These are phyloP conservation scores for Dinoponera quadriceps DNA, from an alignment of 1,140 invertebrate genomes.

Conservation along the genomic window DNA sequence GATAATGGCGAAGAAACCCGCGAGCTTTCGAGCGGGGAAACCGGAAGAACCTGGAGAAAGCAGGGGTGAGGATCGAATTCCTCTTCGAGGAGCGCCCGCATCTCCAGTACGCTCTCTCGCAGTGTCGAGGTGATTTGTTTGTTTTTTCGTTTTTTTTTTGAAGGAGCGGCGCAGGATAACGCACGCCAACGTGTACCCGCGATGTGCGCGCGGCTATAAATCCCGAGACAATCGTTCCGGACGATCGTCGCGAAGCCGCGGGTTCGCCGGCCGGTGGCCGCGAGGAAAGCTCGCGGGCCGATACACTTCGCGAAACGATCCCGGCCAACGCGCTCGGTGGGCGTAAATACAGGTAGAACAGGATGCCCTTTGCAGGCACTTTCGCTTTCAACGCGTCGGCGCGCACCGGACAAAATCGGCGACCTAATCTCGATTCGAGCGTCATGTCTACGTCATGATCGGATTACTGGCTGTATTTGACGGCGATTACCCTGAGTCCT, in stretches of 20 bases:
- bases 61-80: slow-evolving; percentile 9
- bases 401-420: not conserved
- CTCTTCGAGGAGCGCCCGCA: slow-evolving; percentile 2
- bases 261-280: slow-evolving; percentile 52
- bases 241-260: slow-evolving; percentile 64
- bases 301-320: slow-evolving; percentile 51
- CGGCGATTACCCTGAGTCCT: too few relatives aligned
- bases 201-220: slow-evolving; percentile 67
- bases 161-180: slow-evolving; percentile 39
- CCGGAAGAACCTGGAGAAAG: slow-evolving; percentile 34
- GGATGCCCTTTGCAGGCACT: slow-evolving; percentile 50
- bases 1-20: slow-evolving; percentile 13
- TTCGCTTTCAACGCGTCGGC: slow-evolving; percentile 27
- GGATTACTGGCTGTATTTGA: too few relatives aligned
- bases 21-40: slow-evolving; percentile 26
- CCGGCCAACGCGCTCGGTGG: slow-evolving; percentile 25
- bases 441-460: too few relatives aligned
- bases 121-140: too few relatives aligned
- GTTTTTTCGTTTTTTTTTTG: slow-evolving; percentile 7
- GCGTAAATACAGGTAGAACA: slow-evolving; percentile 53
- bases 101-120: slow-evolving; percentile 12
- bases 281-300: slow-evolving; percentile 39
- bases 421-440: not conserved
- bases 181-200: slow-evolving; percentile 41
- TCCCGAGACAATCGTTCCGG: slow-evolving; percentile 73